These are phyloP conservation scores for Rutilus rutilus DNA, from an alignment of 2,113 vertebrate genomes.

Conservation along the genomic window DNA sequence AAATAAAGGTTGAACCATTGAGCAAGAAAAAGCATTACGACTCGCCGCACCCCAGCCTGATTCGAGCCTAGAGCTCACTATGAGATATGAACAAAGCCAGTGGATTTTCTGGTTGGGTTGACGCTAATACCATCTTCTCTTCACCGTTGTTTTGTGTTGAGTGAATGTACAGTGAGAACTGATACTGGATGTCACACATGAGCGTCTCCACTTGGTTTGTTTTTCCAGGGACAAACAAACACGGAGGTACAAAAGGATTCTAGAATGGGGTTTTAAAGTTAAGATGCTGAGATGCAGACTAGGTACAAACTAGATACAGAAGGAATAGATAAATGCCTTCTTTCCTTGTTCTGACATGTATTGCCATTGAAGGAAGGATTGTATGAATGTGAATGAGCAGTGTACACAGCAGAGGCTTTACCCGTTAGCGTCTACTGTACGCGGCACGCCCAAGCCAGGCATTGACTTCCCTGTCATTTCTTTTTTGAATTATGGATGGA, in stretches of 20 bases:
- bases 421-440: conserved; percentile 1
- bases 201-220: conserved; percentile 36
- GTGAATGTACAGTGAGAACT: conserved; percentile 65
- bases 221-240: conserved; percentile 52
- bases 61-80: conserved; percentile 1
- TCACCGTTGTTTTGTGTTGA: conserved; percentile 58
- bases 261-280: conserved; percentile 1
- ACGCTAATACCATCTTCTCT: conserved; percentile 64
- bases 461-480: conserved; percentile 18
- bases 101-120: conserved; percentile 76
- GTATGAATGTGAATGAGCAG: conserved; percentile 45
- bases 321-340: conserved; percentile 38
- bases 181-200: conserved; percentile 56
- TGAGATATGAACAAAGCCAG: conserved; percentile 64
- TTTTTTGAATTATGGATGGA: conserved; percentile 19
- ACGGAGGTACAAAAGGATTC: conserved; percentile 22
- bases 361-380: conserved; percentile 25
- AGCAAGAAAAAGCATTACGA: conserved; percentile 25
- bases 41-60: background rate
- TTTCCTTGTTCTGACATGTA: conserved; percentile 70
- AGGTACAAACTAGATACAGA: conserved; percentile 31
- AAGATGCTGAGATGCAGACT: background rate
- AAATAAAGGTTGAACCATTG: conserved; percentile 4
- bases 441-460: conserved; percentile 14
- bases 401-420: conserved; percentile 32